Evolutionary conservation across 2,113 vertebrate species (phyloP).

Genomic region (Hippopotamus amphibius): DNA sequence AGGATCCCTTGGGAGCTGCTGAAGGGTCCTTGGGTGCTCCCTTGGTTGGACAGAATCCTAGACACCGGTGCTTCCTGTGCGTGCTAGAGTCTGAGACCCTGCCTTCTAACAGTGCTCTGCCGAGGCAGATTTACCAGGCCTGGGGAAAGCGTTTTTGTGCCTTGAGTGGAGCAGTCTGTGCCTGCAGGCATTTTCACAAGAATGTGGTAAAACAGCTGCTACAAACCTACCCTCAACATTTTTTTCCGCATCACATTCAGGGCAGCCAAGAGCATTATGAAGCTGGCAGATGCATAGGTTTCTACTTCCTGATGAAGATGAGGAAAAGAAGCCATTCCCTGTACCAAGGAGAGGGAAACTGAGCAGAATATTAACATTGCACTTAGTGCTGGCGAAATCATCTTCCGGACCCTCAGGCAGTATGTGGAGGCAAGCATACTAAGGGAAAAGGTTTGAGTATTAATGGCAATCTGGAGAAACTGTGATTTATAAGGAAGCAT

Average conservation of each 20-base stretch:
- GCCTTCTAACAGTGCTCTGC: background rate
- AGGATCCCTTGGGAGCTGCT: background rate
- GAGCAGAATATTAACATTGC: background rate
- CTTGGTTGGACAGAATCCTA: background rate
- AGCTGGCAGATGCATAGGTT: background rate
- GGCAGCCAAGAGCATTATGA: slow-evolving; percentile 10
- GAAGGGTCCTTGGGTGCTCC: background rate
- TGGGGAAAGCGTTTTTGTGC: background rate
- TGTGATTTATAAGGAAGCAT: slow-evolving; percentile 34
- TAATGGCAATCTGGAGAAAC: slow-evolving; percentile 63
- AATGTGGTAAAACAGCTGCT: slow-evolving; percentile 67
- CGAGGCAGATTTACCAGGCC: background rate
- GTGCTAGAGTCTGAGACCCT: background rate
- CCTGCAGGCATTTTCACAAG: slow-evolving; percentile 58
- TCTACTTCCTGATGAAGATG: slow-evolving; percentile 18
- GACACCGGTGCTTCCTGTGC: background rate
- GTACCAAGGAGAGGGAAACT: background rate
- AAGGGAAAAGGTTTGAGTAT: slow-evolving; percentile 25
- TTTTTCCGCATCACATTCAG: background rate
- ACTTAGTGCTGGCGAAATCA: background rate
- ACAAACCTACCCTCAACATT: background rate
- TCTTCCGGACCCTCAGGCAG: background rate
- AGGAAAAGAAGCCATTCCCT: background rate
- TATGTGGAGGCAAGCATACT: slow-evolving; percentile 7
- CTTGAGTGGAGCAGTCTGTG: background rate